A percentile compares a stretch with the other conserved stretches of the same genome.
Evolutionary conservation across 2,113 vertebrate genomes (phyloP).

Genomic region (Pelecanoides urinatrix): DNA sequence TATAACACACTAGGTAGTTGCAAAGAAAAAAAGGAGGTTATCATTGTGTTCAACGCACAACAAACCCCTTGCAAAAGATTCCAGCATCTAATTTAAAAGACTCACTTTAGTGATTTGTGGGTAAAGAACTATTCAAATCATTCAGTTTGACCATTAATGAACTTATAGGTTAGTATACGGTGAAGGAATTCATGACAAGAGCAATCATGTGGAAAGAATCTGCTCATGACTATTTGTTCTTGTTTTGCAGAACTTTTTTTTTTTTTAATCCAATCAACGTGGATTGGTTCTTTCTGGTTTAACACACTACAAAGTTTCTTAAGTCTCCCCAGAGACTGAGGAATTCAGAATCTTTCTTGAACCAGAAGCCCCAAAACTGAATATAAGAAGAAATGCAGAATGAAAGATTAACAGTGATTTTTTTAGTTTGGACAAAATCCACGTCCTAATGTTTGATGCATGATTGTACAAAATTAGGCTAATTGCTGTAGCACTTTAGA

Average conservation of each 20-base stretch:
- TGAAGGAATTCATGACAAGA: conserved; percentile 27
- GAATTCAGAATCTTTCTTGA: not conserved
- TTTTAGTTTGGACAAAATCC: not conserved
- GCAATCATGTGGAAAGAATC: conserved; percentile 42
- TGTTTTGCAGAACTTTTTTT: not conserved
- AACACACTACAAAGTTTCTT: not conserved
- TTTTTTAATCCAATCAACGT: not conserved
- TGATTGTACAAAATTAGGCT: not conserved
- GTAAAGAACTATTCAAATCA: conserved; percentile 20
- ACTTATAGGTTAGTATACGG: conserved; percentile 14
- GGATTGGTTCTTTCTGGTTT: not conserved
- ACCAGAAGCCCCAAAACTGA: not conserved
- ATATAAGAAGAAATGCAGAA: not conserved
- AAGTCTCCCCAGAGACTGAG: not conserved
- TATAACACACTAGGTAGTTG: not conserved
- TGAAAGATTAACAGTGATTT: not conserved
- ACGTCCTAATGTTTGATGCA: not conserved
- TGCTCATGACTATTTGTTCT: not conserved
- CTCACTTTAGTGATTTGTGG: not conserved
- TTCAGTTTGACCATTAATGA: conserved; percentile 31
- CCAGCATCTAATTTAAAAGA: not conserved
- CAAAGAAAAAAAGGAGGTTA: not conserved
- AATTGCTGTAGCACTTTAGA: not conserved
- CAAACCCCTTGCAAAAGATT: not conserved
- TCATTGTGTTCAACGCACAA: not conserved